Evolutionary conservation across 2,888 invertebrate genomes (phyloP).

Genomic region (Steinernema scapterisci): DNA sequence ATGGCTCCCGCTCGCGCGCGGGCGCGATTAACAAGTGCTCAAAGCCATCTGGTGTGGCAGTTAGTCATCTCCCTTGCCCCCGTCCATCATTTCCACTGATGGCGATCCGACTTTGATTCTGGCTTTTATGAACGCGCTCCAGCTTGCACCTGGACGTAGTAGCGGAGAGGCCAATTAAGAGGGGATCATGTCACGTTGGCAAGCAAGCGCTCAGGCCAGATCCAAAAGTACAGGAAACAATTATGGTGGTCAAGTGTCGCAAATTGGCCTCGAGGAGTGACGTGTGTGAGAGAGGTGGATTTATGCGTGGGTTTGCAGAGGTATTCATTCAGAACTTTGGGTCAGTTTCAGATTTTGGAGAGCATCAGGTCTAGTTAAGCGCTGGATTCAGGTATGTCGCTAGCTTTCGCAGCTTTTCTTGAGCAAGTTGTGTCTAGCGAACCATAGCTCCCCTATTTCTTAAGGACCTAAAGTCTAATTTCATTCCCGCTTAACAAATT

Average conservation of each 20-base stretch:
- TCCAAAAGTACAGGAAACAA: slow-evolving; percentile 24
- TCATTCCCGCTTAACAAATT: neutral
- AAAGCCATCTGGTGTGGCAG: slow-evolving; percentile 24
- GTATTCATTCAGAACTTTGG: too few relatives aligned
- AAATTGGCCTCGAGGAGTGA: neutral
- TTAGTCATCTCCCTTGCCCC: slow-evolving; percentile 14
- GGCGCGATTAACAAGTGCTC: slow-evolving; percentile 30
- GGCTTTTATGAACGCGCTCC: neutral
- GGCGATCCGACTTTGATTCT: neutral
- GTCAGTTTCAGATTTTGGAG: too few relatives aligned
- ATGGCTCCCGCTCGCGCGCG: slow-evolving; percentile 19
- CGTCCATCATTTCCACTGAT: neutral
- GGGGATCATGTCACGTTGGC: neutral
- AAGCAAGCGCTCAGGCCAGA: neutral
- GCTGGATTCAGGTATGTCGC: too few relatives aligned
- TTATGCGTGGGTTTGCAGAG: too few relatives aligned
- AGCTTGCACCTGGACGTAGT: slow-evolving; percentile 17
- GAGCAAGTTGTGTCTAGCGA: too few relatives aligned
- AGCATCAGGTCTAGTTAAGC: too few relatives aligned
- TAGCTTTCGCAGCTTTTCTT: too few relatives aligned
- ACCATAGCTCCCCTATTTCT: too few relatives aligned
- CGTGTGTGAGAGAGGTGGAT: neutral
- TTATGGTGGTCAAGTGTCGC: slow-evolving; percentile 24
- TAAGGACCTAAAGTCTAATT: too few relatives aligned
- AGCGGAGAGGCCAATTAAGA: too few relatives aligned